Conservation (phyloP, 2,888 invertebrate species). For the Chironomus riparius region DNA sequence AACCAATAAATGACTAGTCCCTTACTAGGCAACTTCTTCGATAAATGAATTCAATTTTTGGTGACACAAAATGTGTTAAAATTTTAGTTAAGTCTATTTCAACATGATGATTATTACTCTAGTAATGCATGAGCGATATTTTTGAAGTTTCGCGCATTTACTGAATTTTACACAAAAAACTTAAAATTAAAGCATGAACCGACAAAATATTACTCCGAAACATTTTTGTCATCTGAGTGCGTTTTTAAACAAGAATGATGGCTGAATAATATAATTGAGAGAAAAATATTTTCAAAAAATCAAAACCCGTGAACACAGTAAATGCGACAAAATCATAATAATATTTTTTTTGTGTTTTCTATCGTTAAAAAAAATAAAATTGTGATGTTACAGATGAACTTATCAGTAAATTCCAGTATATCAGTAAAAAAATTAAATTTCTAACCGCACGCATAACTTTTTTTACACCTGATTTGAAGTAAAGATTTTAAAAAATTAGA, state of each 20-base stretch:
- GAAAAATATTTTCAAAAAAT: not conserved
- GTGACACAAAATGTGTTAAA: no score
- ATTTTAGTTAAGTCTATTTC: no score
- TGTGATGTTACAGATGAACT: not conserved
- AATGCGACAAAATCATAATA: constrained; percentile 11
- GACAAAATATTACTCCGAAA: not conserved
- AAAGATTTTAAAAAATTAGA: no score
- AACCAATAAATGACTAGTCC: no score
- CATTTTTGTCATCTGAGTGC: not conserved
- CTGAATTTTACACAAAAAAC: not conserved
- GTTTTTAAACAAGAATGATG: not conserved
- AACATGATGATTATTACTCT: not conserved
- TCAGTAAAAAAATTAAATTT: no score
- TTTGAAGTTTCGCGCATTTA: not conserved
- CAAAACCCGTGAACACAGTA: constrained; percentile 6
- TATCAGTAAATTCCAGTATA: not conserved
- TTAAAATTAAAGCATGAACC: not conserved
- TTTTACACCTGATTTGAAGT: no score
- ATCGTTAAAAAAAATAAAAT: constrained; percentile 10
- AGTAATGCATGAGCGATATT: not conserved
- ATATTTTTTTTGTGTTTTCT: not conserved
- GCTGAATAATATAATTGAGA: not conserved
- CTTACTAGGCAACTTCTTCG: no score
- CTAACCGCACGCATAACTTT: no score
- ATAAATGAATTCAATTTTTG: no score